A percentile compares a stretch with the other conserved stretches of the same genome.
These are phyloP conservation scores for Andrena praecox DNA, from an alignment of 2,888 invertebrate species.

Conservation along the genomic window DNA sequence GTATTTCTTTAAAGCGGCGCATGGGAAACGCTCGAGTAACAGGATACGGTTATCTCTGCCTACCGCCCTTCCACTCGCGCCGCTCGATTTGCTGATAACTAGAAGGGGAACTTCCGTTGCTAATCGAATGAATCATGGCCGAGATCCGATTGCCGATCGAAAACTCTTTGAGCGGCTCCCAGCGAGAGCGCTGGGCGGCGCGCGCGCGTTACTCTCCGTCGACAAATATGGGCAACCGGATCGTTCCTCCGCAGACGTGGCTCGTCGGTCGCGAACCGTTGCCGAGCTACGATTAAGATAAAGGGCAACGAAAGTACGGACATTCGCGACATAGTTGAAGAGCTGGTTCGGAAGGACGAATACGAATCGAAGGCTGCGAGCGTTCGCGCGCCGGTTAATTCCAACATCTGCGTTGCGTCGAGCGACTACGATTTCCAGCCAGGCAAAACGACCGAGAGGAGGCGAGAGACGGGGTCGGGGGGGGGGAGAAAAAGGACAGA, in stretches of 20 bases:
- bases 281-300: background rate
- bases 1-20: conserved; percentile 37
- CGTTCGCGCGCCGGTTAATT: too few relatives aligned
- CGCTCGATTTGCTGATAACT: conserved; percentile 40
- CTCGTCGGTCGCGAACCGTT: background rate
- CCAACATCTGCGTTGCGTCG: too few relatives aligned
- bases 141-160: conserved; percentile 25
- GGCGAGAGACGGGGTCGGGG: background rate
- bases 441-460: conserved; percentile 12
- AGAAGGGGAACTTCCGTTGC: conserved; percentile 51
- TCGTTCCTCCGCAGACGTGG: conserved; percentile 1
- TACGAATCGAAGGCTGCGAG: background rate
- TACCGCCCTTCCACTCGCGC: conserved; percentile 1
- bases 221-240: conserved; percentile 12
- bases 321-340: background rate
- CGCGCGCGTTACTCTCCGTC: background rate
- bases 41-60: conserved; percentile 55
- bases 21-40: conserved; percentile 40
- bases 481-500: background rate
- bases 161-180: background rate
- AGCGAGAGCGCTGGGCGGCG: background rate
- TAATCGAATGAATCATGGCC: conserved; percentile 46
- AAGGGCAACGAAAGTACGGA: background rate
- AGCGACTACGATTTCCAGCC: conserved; percentile 15
- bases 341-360: background rate